Base-by-base conservation (phyloP, 2,888 invertebrate species). In the Diadromus collaris region DNA sequence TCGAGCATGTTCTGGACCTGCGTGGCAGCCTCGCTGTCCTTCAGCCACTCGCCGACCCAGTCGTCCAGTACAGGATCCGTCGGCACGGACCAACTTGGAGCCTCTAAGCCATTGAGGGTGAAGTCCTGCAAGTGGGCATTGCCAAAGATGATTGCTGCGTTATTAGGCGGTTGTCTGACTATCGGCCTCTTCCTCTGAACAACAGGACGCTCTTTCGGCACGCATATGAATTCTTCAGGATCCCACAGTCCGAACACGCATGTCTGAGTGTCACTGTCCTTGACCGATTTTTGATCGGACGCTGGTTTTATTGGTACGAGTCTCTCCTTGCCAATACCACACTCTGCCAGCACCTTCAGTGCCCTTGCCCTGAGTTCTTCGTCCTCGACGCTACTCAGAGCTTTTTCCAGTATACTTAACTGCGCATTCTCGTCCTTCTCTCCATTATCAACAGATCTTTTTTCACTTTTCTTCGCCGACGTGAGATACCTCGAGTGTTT, bases 321-420 rank as follows among this genome's bases (percentile, higher is more conserved):
- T 27, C 84, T 85, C 21, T 86, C 84, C 2, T 83, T 77, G 1
- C 85, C 84, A 24, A 87, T 86, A 7, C 88, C 87, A 69, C 89
- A 90, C 10, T 89, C 86, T 0, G 83, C 83, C 2, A 90, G 80
- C 9, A 88, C 89, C 61, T 86, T 82, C 16, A 90, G 60, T 4
- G 90, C 89, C 65, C 85, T 85, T 16, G 82, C 78, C n/a, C 86
- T 80, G 10, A 90, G 74, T 10, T 84, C 78, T 27, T 82, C 72
- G 64, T 90, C 87, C 4, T 79, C 83, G 0, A 88, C 81, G n/a
- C 85, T 86, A 9, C 81, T 85, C 10, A 89, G 67, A 21, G 89
- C 89, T 76, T 87, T 83, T 56, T 86, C 82, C 13, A 90, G 82
- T 44, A 89, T 86, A 65, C 74, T 80, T 41, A 85, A 82, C 64